Percentiles rank a stretch among this genome's conserved stretches.
phyloP scores from a whole-genome alignment of 2,797 vertebrate species.

The Pitangus sulphuratus region DNA sequence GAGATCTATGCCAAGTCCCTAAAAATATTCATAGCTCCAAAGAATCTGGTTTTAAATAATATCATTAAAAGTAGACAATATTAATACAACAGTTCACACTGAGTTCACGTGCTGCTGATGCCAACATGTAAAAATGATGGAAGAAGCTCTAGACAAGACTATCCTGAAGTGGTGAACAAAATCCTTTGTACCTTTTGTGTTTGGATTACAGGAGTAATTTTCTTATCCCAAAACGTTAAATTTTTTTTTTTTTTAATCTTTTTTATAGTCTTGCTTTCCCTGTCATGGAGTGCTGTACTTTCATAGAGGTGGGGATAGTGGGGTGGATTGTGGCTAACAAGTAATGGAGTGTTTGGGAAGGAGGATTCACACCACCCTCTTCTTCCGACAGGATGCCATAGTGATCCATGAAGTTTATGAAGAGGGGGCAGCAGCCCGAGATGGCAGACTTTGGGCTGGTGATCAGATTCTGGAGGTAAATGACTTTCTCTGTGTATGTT shows the following conservation, averaged over 20 bases:
- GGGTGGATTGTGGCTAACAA: rapidly evolving
- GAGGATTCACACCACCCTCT: neutral
- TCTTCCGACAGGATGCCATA: constrained; percentile 86
- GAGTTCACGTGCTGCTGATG: constrained; percentile 55
- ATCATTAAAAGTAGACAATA: constrained; percentile 66
- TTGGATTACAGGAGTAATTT: neutral
- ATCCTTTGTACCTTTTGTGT: neutral
- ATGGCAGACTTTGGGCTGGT: constrained; percentile 93
- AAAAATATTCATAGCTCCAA: constrained; percentile 68
- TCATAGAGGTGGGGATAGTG: neutral
- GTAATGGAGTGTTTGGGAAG: neutral
- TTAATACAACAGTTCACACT: constrained; percentile 65
- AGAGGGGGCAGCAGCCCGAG: constrained; percentile 93
- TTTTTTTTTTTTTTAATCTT: neutral
- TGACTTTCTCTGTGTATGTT: rapidly evolving
- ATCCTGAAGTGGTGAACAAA: neutral
- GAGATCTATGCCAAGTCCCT: constrained; percentile 57
- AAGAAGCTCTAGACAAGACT: constrained; percentile 32
- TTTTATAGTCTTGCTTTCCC: neutral
- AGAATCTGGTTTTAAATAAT: constrained; percentile 70
- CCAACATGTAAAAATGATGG: neutral
- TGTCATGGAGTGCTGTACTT: neutral
- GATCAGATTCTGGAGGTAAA: constrained; percentile 93
- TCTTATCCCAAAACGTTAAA: neutral
- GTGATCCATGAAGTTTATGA: constrained; percentile 97